phyloP scores from a whole-genome alignment of 2,113 vertebrate species.

The Marmota flaviventris region DNA sequence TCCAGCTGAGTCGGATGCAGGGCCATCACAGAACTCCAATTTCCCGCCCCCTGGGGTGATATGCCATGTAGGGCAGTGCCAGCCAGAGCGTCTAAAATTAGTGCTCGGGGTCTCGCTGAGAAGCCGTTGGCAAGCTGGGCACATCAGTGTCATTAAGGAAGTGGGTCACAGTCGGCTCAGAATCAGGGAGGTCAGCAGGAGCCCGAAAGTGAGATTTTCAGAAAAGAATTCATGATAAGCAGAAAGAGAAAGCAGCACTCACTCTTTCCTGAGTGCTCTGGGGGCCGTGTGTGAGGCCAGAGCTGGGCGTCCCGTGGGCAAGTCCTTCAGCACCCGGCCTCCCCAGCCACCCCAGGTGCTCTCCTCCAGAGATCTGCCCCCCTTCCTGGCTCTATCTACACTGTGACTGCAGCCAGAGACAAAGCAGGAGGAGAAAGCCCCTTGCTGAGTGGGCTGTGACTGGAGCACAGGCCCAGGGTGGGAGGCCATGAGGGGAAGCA shows the following conservation, averaged over 20 bases:
- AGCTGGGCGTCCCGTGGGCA: too few species aligned
- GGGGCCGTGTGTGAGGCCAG: too few species aligned
- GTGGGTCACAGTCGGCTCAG: slow-evolving; percentile 25
- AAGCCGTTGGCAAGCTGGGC: background rate
- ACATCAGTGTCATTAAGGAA: slow-evolving; percentile 34
- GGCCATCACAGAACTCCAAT: background rate
- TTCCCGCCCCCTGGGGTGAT: background rate
- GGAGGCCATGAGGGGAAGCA: background rate
- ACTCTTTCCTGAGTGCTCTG: fast-evolving
- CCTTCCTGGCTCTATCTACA: background rate
- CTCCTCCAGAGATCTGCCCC: fast-evolving
- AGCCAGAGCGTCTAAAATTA: background rate
- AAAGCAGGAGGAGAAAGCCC: background rate
- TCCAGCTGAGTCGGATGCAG: background rate
- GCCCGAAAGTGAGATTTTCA: background rate
- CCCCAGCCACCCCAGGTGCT: background rate
- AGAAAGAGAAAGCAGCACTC: background rate
- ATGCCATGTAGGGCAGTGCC: background rate
- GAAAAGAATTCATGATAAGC: background rate
- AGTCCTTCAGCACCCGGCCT: fast-evolving
- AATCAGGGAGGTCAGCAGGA: slow-evolving; percentile 42
- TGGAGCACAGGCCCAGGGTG: fast-evolving
- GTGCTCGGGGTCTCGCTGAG: slow-evolving; percentile 49
- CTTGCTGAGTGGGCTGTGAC: too few species aligned
- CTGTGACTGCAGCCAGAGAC: too few species aligned